These are phyloP conservation scores for Phenacoccus solenopsis DNA, from an alignment of 1,140 invertebrate genomes.

Conservation along the genomic window DNA sequence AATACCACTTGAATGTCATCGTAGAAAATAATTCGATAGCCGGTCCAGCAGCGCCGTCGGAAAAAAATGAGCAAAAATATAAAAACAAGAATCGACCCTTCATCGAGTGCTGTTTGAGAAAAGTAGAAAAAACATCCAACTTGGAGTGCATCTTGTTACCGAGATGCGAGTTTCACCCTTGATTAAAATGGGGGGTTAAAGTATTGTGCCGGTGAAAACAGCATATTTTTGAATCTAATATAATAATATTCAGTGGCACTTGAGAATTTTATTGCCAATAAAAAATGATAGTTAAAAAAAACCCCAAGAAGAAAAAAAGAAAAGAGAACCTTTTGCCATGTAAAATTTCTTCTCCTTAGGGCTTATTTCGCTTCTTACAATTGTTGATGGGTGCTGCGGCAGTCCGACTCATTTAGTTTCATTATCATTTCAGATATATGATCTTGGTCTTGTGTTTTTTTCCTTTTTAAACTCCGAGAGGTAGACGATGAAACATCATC, in stretches of 20 bases:
- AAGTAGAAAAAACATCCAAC: not conserved
- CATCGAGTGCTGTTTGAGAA: not conserved
- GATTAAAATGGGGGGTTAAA: slow-evolving; percentile 9
- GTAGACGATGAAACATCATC: not conserved
- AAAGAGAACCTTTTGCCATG: slow-evolving; percentile 22
- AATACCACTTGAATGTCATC: not conserved
- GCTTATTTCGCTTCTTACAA: not conserved
- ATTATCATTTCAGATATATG: slow-evolving; percentile 7
- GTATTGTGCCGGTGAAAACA: slow-evolving; percentile 15
- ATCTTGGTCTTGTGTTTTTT: not conserved
- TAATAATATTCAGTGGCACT: slow-evolving; percentile 24
- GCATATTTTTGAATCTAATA: slow-evolving; percentile 20
- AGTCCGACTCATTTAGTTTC: slow-evolving; percentile 8
- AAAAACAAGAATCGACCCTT: not conserved
- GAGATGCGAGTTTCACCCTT: not conserved
- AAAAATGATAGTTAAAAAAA: slow-evolving; percentile 24
- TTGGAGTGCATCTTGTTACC: not conserved
- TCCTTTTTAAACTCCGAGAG: not conserved
- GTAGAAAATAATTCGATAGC: not conserved
- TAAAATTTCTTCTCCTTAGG: slow-evolving; percentile 22
- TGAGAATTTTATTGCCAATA: slow-evolving; percentile 26
- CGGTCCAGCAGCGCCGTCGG: not conserved
- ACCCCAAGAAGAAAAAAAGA: not conserved
- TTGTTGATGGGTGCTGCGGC: not conserved
- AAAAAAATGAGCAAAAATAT: not conserved